These are phyloP conservation scores for Cheumatopsyche charites DNA, from an alignment of 1,140 invertebrate species.

Conservation along the genomic window DNA sequence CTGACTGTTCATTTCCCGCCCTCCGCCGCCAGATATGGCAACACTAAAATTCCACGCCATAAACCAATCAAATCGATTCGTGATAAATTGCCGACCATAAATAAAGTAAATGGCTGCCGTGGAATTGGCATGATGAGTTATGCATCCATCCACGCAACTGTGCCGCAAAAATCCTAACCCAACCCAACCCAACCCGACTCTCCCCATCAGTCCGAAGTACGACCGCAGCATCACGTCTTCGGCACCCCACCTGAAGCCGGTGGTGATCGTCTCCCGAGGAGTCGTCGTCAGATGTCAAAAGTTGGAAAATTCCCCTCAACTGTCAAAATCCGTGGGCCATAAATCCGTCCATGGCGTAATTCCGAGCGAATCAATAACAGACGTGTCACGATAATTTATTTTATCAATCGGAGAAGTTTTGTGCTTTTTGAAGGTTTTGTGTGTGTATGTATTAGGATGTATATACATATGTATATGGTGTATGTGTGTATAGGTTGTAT, in stretches of 20 bases:
- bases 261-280: constrained; percentile 22
- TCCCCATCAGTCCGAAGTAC: neutral
- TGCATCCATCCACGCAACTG: constrained; percentile 57
- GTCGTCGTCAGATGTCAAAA: constrained; percentile 32
- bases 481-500: too few species aligned
- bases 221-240: neutral
- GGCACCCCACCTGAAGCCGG: neutral
- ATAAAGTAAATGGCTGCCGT: constrained; percentile 60
- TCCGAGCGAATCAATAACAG: constrained; percentile 19
- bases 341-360: constrained; percentile 19
- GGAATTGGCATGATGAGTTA: constrained; percentile 60
- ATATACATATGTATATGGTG: too few species aligned
- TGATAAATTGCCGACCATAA: constrained; percentile 60
- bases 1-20: constrained; percentile 47
- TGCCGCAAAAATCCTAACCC: constrained; percentile 47
- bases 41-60: constrained; percentile 57
- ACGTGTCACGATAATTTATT: constrained; percentile 6
- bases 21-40: constrained; percentile 46
- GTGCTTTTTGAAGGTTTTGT: too few species aligned
- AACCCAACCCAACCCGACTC: constrained; percentile 15
- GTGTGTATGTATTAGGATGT: too few species aligned
- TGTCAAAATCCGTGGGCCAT: constrained; percentile 25
- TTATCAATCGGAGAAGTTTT: too few species aligned
- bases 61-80: constrained; percentile 59
- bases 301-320: constrained; percentile 13